These are phyloP conservation scores for Oreonectes daqikongensis DNA, from an alignment of 2,797 vertebrate species.

Conservation along the genomic window DNA sequence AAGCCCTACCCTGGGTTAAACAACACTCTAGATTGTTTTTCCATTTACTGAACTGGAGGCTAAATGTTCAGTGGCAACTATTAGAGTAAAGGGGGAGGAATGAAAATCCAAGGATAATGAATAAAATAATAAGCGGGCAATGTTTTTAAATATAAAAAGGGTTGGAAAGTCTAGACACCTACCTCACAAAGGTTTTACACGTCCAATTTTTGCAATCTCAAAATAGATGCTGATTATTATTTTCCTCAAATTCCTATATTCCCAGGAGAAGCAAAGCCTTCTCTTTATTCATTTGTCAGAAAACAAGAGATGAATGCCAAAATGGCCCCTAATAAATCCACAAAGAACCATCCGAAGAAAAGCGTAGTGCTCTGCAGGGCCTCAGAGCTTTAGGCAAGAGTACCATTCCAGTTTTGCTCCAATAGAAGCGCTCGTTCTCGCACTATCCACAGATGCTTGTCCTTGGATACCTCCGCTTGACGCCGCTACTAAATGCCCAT, in stretches of 20 bases:
- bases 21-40: constrained; percentile 75
- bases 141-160: constrained; percentile 69
- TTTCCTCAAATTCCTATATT: constrained; percentile 74
- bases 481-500: constrained; percentile 73
- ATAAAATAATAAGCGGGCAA: constrained; percentile 65
- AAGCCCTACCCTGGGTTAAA: constrained; percentile 82
- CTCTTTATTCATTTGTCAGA: constrained; percentile 73
- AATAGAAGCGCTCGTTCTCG: constrained; percentile 76
- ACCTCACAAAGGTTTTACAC: constrained; percentile 83
- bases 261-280: constrained; percentile 71
- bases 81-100: constrained; percentile 62
- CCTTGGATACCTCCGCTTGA: constrained; percentile 87
- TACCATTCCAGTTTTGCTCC: constrained; percentile 79
- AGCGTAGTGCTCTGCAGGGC: constrained; percentile 68
- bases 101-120: constrained; percentile 65
- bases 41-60: constrained; percentile 74
- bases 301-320: constrained; percentile 67
- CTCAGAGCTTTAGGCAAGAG: constrained; percentile 66
- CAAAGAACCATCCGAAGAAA: constrained; percentile 68
- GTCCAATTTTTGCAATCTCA: constrained; percentile 80
- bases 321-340: constrained; percentile 75
- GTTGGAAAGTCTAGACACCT: constrained; percentile 83
- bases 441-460: constrained; percentile 80
- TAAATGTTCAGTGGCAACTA: constrained; percentile 66
- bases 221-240: constrained; percentile 63